phyloP scores from a whole-genome alignment of 2,113 vertebrate species.

The Maccullochella peelii region DNA sequence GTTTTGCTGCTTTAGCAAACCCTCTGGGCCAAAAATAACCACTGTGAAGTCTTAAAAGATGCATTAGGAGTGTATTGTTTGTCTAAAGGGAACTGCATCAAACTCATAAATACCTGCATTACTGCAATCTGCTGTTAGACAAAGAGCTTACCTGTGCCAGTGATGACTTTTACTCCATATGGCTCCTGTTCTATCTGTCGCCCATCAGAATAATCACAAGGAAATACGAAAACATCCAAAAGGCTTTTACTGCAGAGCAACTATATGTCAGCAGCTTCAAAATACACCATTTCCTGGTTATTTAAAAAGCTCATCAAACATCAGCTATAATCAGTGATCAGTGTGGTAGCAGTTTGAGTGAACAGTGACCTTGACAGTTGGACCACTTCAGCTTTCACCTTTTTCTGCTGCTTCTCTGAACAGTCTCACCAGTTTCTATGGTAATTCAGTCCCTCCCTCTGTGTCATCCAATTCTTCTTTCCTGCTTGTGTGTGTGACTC shows the following conservation, averaged over 20 bases:
- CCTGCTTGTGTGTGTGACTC: constrained; percentile 32
- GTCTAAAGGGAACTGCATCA: constrained; percentile 27
- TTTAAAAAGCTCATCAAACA: background rate
- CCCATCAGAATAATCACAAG: constrained; percentile 25
- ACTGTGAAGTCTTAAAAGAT: background rate
- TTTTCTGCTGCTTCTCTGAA: constrained; percentile 56
- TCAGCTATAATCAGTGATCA: background rate
- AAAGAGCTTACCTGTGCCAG: constrained; percentile 69
- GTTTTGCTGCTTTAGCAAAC: constrained; percentile 12
- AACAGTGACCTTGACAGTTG: constrained; percentile 46
- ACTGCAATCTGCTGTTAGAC: constrained; percentile 51
- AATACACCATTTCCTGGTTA: constrained; percentile 1
- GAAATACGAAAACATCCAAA: constrained; percentile 13
- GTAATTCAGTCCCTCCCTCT: constrained; percentile 74
- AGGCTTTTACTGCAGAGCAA: background rate
- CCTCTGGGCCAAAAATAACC: constrained; percentile 7
- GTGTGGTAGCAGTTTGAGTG: background rate
- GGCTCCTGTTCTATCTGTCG: constrained; percentile 17
- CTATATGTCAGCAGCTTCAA: background rate
- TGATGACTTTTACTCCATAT: constrained; percentile 45
- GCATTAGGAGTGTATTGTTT: constrained; percentile 26
- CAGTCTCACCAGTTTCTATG: constrained; percentile 68
- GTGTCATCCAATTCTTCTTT: constrained; percentile 71
- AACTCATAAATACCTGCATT: constrained; percentile 76
- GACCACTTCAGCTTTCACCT: constrained; percentile 53